Evolutionary conservation across 2,113 vertebrate species (phyloP), one percentile per base, ranked within the genome.

Genomic region (Alexandromys fortis): DNA sequence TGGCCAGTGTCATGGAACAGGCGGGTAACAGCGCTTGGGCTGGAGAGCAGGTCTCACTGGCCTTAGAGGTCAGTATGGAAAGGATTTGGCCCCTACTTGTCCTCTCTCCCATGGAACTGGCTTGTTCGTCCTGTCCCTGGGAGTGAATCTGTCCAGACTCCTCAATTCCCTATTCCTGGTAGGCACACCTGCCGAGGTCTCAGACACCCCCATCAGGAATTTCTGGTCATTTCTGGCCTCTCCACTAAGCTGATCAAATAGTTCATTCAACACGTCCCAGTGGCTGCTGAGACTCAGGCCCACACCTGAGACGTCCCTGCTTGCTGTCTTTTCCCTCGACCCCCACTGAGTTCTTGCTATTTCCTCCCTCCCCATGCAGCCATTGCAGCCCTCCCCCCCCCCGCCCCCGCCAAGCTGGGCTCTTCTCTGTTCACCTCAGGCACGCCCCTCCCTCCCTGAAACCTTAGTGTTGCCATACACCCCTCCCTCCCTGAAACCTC

Each of bases 281-380:
- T 17, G 47, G 86, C 16, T 9, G 52, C 75, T 28, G 42, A 42
- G 42, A 68, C 5, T 78, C 42, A 70, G 78, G 5, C 6, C 55
- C 28, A 42, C 5, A 2, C 70, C 5, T 1, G n/a, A 2, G 5
- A 0, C 33, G 52, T 67, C 35, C 2, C 0, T 63, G 35, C 33
- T 89, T 63, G 35, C 35, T 90, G 49, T 19, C 55, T 45, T 72
- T 63, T 33, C 19, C 47, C n/a, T 1, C 2, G 19, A 10, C 26
- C 63, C 22, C 81, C 21, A 21, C 21, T 63, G 55, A 94, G 33
- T 73, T 55, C 79, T 89, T 55, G 5, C 8, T 28, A 4, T 33
- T n/a, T 26, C 10, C 63, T 68, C 81, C 58, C 49, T 21, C n/a
- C 21, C n/a, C 2, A 0, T 0, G 63, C 16, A 42, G 30, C 49